These are phyloP conservation scores for Sebastes cheni DNA, from an alignment of 2,797 vertebrate species.

Conservation along the genomic window DNA sequence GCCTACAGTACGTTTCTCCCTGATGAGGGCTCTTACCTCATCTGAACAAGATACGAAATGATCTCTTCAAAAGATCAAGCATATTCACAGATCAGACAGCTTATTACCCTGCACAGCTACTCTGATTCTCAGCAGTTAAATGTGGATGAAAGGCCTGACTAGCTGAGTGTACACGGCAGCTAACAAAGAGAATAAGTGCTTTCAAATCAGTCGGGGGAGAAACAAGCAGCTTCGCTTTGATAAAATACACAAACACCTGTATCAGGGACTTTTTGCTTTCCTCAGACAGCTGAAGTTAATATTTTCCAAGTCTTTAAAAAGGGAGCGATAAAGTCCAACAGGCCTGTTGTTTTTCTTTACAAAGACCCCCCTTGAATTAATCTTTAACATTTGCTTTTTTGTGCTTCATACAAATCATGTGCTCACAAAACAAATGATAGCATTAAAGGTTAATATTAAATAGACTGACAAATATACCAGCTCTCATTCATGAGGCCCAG, in stretches of 20 bases:
- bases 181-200: conserved; percentile 27
- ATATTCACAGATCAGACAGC: conserved; percentile 36
- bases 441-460: neutral
- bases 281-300: conserved; percentile 52
- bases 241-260: conserved; percentile 16
- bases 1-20: neutral
- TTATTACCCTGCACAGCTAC: conserved; percentile 17
- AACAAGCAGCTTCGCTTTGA: conserved; percentile 14
- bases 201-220: conserved; percentile 26
- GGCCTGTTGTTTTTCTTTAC: conserved; percentile 3
- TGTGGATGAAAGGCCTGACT: conserved; percentile 48
- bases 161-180: neutral
- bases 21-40: conserved; percentile 10
- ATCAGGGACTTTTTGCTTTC: neutral
- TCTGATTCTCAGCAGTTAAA: conserved; percentile 6
- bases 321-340: conserved; percentile 53
- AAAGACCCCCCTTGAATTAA: conserved; percentile 25
- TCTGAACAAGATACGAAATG: conserved; percentile 10
- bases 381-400: conserved; percentile 49
- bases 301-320: conserved; percentile 46
- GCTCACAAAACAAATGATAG: neutral
- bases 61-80: conserved; percentile 46
- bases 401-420: neutral
- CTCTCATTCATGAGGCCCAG: neutral
- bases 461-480: neutral